These are phyloP conservation scores for Dynastes maya DNA, from an alignment of 2,888 invertebrate genomes.

Conservation along the genomic window DNA sequence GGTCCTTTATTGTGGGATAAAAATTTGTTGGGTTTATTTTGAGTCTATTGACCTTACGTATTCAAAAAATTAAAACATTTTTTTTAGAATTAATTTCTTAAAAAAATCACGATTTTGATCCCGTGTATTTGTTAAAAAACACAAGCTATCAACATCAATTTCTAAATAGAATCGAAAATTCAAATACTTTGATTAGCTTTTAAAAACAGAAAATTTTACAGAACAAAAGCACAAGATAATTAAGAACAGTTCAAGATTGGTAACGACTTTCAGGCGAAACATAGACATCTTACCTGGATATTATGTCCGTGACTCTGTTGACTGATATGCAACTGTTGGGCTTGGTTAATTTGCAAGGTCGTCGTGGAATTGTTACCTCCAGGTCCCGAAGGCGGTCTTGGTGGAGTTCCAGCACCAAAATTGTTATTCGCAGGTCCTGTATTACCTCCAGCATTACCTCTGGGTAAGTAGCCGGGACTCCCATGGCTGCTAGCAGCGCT, in stretches of 20 bases:
- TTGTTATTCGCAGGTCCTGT: constrained; percentile 59
- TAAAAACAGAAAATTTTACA: neutral
- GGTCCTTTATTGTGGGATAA: too few relatives aligned
- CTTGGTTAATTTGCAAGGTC: constrained; percentile 88
- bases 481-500: constrained; percentile 74
- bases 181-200: neutral
- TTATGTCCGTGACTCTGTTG: constrained; percentile 83
- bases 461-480: constrained; percentile 71
- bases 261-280: neutral
- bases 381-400: constrained; percentile 73
- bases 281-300: constrained; percentile 81
- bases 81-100: neutral
- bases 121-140: neutral
- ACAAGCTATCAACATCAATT: neutral
- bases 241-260: neutral
- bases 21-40: too few relatives aligned
- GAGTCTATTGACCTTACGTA: too few relatives aligned
- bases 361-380: constrained; percentile 68
- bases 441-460: constrained; percentile 58
- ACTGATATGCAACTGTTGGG: constrained; percentile 89
- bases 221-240: neutral
- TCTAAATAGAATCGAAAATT: neutral
- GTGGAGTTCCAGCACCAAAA: constrained; percentile 68
- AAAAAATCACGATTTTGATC: neutral
- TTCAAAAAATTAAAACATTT: neutral